phyloP scores from a whole-genome alignment of 1,140 invertebrate species.

The Platorchestia sp. region DNA sequence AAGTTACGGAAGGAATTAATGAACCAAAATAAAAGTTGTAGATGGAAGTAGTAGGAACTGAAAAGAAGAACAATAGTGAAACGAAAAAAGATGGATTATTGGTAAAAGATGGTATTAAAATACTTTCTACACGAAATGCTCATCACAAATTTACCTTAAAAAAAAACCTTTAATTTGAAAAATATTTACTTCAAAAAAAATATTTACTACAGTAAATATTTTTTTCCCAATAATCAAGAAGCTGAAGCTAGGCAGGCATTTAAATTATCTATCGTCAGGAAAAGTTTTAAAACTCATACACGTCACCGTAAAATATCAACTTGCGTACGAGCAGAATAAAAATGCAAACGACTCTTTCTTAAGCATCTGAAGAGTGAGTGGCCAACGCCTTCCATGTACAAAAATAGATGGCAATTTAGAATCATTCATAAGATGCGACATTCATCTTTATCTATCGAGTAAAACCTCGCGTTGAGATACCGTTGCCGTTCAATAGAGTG shows the following conservation, averaged over 20 bases:
- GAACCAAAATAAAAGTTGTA: too few species aligned
- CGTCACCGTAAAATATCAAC: background rate
- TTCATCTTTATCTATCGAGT: background rate
- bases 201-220: background rate
- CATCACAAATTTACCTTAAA: too few species aligned
- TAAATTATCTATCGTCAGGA: background rate
- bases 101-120: too few species aligned
- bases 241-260: background rate
- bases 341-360: background rate
- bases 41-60: too few species aligned
- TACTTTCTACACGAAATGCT: too few species aligned
- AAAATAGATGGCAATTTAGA: background rate
- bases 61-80: too few species aligned
- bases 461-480: background rate
- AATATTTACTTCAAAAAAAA: too few species aligned
- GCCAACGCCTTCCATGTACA: background rate
- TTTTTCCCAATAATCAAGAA: background rate
- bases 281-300: background rate
- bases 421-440: background rate
- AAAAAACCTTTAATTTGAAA: too few species aligned
- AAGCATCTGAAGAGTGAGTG: background rate
- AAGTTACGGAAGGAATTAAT: too few species aligned
- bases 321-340: background rate
- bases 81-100: too few species aligned
- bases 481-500: background rate